Conservation (phyloP, 2,113 vertebrate genomes). For the Uria aalge region DNA sequence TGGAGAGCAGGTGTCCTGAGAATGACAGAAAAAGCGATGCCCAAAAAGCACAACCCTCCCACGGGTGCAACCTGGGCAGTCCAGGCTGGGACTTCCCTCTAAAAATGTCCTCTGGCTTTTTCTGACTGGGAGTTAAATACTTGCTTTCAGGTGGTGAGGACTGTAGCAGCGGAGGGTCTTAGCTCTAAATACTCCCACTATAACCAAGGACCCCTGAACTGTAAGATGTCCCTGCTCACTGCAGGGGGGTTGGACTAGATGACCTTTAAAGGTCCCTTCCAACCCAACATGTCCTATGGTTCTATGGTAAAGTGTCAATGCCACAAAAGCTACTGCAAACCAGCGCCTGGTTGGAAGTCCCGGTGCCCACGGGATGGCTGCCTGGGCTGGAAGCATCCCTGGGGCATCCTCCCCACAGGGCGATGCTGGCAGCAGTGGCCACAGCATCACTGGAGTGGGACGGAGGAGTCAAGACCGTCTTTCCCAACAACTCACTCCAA, state of each 20-base stretch:
- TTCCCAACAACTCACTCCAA: neutral
- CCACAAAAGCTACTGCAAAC: neutral
- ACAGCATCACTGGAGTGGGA: neutral
- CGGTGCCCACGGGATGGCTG: too few relatives aligned
- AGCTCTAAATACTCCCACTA: neutral
- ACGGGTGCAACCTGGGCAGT: neutral
- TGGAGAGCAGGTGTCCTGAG: neutral
- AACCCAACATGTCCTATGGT: too few relatives aligned
- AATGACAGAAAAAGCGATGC: neutral
- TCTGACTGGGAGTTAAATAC: neutral
- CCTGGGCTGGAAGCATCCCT: neutral
- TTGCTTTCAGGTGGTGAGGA: neutral
- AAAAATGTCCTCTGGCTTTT: neutral
- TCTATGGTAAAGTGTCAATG: neutral
- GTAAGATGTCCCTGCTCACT: too few relatives aligned
- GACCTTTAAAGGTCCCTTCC: too few relatives aligned
- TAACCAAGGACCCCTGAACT: neutral
- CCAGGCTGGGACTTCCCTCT: neutral
- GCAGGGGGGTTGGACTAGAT: too few relatives aligned
- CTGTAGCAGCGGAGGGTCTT: neutral
- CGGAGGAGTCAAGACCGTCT: neutral
- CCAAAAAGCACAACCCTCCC: neutral
- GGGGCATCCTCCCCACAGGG: neutral
- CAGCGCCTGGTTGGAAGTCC: fast-evolving
- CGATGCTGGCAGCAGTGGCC: neutral